A percentile compares a stretch with the other conserved stretches of the same genome.
These are phyloP conservation scores for Mystacornis crossleyi DNA, from an alignment of 2,113 vertebrate genomes.

Conservation along the genomic window DNA sequence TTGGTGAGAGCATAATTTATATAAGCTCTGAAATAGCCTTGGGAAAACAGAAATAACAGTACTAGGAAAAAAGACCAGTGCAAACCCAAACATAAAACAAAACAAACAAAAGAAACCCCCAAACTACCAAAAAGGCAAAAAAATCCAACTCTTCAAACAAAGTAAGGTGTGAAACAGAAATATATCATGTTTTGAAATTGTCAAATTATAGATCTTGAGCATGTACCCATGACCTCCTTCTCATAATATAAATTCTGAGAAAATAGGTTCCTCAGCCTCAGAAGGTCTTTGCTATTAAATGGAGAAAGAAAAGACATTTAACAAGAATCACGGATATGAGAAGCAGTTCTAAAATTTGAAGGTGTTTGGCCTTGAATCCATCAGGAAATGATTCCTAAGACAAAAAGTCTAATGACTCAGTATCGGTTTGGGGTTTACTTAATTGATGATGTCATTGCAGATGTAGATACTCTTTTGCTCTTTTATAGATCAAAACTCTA, in stretches of 20 bases:
- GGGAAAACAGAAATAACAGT: not conserved
- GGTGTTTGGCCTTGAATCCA: not conserved
- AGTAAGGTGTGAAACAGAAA: not conserved
- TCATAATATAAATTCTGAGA: not conserved
- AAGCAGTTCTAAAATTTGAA: not conserved
- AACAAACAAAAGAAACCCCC: not conserved
- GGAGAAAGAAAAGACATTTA: not conserved
- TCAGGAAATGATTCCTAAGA: not conserved
- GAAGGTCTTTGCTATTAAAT: not conserved
- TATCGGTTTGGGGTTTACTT: not conserved
- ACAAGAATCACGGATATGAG: not conserved
- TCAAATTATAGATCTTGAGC: not conserved
- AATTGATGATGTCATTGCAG: not conserved
- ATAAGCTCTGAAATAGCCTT: not conserved
- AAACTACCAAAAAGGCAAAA: not conserved
- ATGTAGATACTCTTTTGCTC: not conserved
- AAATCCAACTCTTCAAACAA: not conserved
- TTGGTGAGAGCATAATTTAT: not conserved
- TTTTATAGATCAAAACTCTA: too few relatives aligned
- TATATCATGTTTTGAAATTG: not conserved
- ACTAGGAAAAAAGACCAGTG: not conserved
- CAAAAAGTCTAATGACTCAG: not conserved
- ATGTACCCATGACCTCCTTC: not conserved
- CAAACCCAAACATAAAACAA: not conserved
- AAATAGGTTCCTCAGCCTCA: not conserved